Base-by-base conservation (phyloP, 2,797 vertebrate species). In the Benthosema pterotum region DNA sequence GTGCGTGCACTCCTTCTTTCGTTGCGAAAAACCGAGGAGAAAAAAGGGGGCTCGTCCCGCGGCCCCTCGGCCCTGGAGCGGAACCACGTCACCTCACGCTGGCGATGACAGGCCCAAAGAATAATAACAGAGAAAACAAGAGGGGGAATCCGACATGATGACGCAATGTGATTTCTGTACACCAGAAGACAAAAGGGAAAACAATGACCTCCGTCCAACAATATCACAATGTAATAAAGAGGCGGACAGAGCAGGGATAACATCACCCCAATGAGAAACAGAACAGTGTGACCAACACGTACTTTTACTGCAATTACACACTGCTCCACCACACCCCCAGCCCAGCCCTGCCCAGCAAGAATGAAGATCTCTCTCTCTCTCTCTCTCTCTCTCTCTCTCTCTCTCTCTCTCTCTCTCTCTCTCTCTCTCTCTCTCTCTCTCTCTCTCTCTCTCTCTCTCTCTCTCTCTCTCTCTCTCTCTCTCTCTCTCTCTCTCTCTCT, bases 141-240 rank as follows among this genome's bases (percentile, higher is more conserved):
- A 69, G 74, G 80, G 68, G 64, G 73, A 74, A 78, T 79, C 63
- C 77, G 68, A 38, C 7, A 38, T 54, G 53, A 14, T 64, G 53
- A 74, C 47, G 52, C 47, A 52, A 63, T 74, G 52, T 42, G 42
- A 66, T 62, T 63, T 71, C 56, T 64, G 48, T 60, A 17, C 8
- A 65, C 19, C 50, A 57, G 46, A 60, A 51, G 17, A 67, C 57
- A 55, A 71, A 70, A 7, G 4, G 5, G 45, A 15, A 75, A 12
- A 60, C 8, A 47, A 46, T 53, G 22, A 52, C 32, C 25, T n/a
- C 60, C 22, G 57, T 12, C 43, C 49, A 13, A 15, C 8, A 19
- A 25, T 11, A 13, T 60, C 22, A 65, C 12, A 42, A 1, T n/a
- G 42, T 65, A 16, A 25, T 14, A 25, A 22, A 25, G 22, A 12